These are phyloP conservation scores for Sussaba pulchella DNA, from an alignment of 2,888 invertebrate genomes.

Conservation along the genomic window DNA sequence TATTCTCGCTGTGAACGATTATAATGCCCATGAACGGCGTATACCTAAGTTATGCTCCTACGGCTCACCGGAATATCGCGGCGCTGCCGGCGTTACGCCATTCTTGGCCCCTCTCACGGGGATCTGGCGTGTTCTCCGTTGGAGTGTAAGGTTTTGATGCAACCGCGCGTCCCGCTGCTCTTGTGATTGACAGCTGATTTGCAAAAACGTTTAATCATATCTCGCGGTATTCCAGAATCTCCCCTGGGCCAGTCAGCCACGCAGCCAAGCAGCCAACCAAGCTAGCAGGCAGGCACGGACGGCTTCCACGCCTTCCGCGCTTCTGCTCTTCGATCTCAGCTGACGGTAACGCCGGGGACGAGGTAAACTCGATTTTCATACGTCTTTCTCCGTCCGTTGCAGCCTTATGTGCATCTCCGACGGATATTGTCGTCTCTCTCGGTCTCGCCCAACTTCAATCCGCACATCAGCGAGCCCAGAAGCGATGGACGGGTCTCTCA, in stretches of 20 bases:
- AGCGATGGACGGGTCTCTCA: conserved; percentile 44
- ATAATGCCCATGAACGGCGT: too few species aligned
- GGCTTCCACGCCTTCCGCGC: conserved; percentile 17
- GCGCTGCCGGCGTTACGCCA: too few species aligned
- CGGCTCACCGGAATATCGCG: too few species aligned
- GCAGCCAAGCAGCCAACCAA: neutral
- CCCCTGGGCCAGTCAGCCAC: conserved; percentile 20
- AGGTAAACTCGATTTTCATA: conserved; percentile 13
- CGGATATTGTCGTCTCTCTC: conserved; percentile 10
- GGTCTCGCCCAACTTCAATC: conserved; percentile 25
- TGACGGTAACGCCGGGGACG: conserved; percentile 25
- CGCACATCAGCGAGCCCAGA: conserved; percentile 21
- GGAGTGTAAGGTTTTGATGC: conserved; percentile 8
- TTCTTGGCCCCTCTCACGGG: too few species aligned
- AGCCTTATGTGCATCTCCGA: neutral
- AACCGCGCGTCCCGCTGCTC: conserved; percentile 33
- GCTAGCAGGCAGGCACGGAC: neutral
- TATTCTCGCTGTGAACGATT: too few species aligned
- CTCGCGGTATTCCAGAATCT: conserved; percentile 48
- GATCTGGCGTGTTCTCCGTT: neutral
- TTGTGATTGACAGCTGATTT: conserved; percentile 61
- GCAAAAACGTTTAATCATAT: conserved; percentile 65
- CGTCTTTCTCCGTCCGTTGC: conserved; percentile 27
- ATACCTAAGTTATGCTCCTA: too few species aligned
- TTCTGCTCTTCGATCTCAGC: conserved; percentile 42